These are phyloP conservation scores for Pseudochaenichthys georgianus DNA, from an alignment of 2,797 vertebrate genomes.

Conservation along the genomic window DNA sequence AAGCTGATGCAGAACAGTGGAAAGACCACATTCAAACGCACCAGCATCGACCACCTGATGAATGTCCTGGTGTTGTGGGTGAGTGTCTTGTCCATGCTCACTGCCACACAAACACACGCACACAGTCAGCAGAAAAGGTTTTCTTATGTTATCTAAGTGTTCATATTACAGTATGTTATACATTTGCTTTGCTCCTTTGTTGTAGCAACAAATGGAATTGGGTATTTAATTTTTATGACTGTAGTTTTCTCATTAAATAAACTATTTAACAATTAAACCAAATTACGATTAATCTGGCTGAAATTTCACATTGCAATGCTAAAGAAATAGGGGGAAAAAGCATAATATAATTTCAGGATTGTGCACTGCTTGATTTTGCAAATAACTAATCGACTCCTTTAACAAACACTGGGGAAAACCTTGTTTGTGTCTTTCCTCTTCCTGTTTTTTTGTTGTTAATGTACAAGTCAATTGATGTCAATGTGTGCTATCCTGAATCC, in stretches of 20 bases:
- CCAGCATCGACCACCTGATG: constrained; percentile 94
- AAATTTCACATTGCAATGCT: no score
- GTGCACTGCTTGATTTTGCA: no score
- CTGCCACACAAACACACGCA: not conserved
- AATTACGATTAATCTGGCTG: no score
- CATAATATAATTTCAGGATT: no score
- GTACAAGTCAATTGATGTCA: not conserved
- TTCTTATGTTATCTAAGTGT: not conserved
- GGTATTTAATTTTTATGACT: no score
- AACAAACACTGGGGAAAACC: not conserved
- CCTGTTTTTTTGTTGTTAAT: not conserved
- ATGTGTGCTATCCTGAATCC: not conserved
- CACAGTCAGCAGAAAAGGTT: not conserved
- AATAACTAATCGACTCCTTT: not conserved
- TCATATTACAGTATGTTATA: not conserved
- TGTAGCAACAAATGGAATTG: no score
- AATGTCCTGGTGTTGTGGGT: constrained; percentile 94
- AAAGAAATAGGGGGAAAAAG: no score
- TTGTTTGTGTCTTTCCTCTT: not conserved
- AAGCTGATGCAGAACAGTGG: constrained; percentile 98
- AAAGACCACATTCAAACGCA: constrained; percentile 91
- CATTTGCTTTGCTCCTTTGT: no score
- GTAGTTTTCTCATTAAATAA: no score
- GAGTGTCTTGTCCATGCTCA: constrained; percentile 71
- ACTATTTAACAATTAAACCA: no score